Base-by-base conservation (phyloP, 2,797 vertebrate genomes). In the Diplodus sargus region DNA sequence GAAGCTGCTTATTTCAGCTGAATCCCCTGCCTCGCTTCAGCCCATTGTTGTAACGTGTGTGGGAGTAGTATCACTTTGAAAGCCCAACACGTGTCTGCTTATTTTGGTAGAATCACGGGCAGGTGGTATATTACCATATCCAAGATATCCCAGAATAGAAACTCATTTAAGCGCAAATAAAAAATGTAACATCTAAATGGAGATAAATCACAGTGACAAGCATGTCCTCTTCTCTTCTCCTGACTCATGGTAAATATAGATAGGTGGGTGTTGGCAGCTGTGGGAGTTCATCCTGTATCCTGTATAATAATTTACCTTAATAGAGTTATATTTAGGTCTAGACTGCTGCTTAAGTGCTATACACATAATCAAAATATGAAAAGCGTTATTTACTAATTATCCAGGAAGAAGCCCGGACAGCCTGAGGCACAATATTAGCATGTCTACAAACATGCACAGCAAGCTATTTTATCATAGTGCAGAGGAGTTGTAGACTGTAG, bases 401-500 rank as follows among this genome's bases (percentile, higher is more conserved):
- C 68, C 72, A 77, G 71, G 69, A 73, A 80, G 70, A 42, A 82
- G 69, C 51, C 52, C 39, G n/a, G 56, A 78, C 70, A 59, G 53
- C 77, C 54, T 28, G 45, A 70, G 66, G 84, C 52, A 47, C 22
- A 56, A 65, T 56, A 61, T 77, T 42, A 66, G 34, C 45, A 70
- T 68, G 72, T 81, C 81, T 70, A 43, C 52, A 34, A 76, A 83
- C 75, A 75, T 82, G 66, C 71, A 59, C 14, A 8, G 75, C 45
- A 60, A 77, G 80, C 62, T 79, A 76, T 88, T 87, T 85, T 52
- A 68, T 76, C 43, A 34, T 25, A 42, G 39, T 74, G 72, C 70
- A 82, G 78, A 53, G 54, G 39, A 75, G 71, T 64, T 77, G 52
- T 47, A 78, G 79, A 7, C 45, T 42, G 52, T 18, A 76, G 70